phyloP scores from a whole-genome alignment of 2,113 vertebrate species.

The Pundamilia nyererei region DNA sequence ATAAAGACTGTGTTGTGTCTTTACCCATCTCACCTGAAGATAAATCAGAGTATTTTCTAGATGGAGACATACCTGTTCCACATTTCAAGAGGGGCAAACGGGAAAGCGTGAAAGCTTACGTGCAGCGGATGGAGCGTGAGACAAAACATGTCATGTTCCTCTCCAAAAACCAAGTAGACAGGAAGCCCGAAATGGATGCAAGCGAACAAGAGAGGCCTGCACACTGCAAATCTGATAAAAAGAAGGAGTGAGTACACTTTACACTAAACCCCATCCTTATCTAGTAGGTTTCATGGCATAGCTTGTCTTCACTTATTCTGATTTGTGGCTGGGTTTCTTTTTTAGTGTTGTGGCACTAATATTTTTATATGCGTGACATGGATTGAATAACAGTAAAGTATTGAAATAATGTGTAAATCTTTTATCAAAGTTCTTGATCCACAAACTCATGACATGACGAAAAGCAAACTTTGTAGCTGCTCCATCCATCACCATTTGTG shows the following conservation, averaged over 20 bases:
- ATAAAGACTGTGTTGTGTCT: not conserved
- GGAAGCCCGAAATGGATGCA: slow-evolving; percentile 75
- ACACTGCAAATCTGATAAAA: slow-evolving; percentile 75
- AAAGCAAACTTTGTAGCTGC: not conserved
- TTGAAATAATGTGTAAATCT: not conserved
- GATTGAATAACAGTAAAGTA: not conserved
- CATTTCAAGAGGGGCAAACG: slow-evolving; percentile 71
- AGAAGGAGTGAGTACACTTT: slow-evolving; percentile 77
- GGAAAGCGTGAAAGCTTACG: slow-evolving; percentile 73
- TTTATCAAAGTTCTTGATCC: not conserved
- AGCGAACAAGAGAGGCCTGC: slow-evolving; percentile 37
- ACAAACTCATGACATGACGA: not conserved
- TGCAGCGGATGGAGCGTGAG: slow-evolving; percentile 82
- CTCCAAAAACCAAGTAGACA: slow-evolving; percentile 76
- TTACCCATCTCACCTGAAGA: slow-evolving; percentile 2
- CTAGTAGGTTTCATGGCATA: not conserved
- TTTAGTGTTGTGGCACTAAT: not conserved
- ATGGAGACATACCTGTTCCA: slow-evolving; percentile 69
- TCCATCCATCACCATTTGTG: not conserved
- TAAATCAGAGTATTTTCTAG: not conserved
- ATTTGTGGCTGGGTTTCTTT: not conserved
- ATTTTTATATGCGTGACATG: not conserved
- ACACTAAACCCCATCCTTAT: not conserved
- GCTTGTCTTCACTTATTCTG: no score
- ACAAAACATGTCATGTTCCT: slow-evolving; percentile 80